Evolutionary conservation across 2,888 invertebrate genomes (phyloP), one percentile per base, ranked within the genome.

Genomic region (Macrosoma leucophasiata): DNA sequence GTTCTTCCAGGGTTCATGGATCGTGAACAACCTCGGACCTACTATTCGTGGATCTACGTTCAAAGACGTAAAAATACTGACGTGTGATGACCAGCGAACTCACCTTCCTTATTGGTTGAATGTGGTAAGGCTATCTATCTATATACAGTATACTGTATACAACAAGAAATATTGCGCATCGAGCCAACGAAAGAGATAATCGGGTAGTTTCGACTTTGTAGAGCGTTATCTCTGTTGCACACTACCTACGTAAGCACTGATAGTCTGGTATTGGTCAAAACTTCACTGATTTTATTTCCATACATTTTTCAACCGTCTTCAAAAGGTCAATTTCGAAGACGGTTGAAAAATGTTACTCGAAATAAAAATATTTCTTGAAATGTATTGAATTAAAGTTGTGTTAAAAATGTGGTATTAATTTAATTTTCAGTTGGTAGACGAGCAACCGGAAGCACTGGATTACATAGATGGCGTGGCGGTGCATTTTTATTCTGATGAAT

Each of bases 401-500:
- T 11, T 15, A 14, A 14, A 26, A 26, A 14, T 7, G n/a, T 2
- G n/a, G 2, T 25, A 2, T 14, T 20, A 13, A 3, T 12, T 12
- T 8, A 13, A 3, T 11, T 15, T 33, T 4, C 48, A 72, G 64
- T 48, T 86, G 77, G 56, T 86, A 53, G 46, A 61, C 6, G 52
- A 63, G 0, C 58, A 72, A 3, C 69, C 74, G 0, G 62, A 73
- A 13, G 85, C 86, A 0, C 46, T 84, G 3, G 48, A 86, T 1
- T 91, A 88, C 54, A 69, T 94, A 0, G 88, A 90, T 47, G 96
- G 95, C 0, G 79, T 93, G 8, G 92, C 87, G 0, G 82, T 94
- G 1, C 96, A 97, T 62, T 96, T 91, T 90, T 96, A 96, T 64
- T 72, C 77, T 37, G 91, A 95, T 65, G 58, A 65, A 11, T 37